Evolutionary conservation across 2,888 invertebrate species (phyloP).

Genomic region (Xestoiulus laeticollis): DNA sequence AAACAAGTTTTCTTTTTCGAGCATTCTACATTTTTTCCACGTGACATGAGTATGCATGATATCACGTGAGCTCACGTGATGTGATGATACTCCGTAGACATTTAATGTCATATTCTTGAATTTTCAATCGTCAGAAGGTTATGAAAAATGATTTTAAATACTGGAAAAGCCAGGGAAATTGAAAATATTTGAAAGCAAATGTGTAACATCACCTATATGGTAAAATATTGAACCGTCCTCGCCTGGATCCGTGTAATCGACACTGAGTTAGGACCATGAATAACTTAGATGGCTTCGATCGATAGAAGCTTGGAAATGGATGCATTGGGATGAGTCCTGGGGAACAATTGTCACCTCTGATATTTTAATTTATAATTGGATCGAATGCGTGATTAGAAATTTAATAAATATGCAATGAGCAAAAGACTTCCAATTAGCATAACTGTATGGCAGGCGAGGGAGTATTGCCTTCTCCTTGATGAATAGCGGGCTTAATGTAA

Average conservation of each 20-base stretch:
- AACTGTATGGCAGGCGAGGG: slow-evolving; percentile 39
- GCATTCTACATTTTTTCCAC: too few species aligned
- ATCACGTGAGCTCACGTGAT: too few species aligned
- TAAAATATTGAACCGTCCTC: not conserved
- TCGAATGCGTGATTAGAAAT: slow-evolving; percentile 51
- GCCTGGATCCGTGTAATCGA: slow-evolving; percentile 4
- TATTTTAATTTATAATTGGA: slow-evolving; percentile 52
- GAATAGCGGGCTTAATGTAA: slow-evolving; percentile 45
- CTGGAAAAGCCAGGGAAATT: too few species aligned
- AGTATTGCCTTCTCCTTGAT: slow-evolving; percentile 2
- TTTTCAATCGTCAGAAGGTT: too few species aligned
- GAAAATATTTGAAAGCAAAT: too few species aligned
- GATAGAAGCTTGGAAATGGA: slow-evolving; percentile 3
- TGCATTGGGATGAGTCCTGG: slow-evolving; percentile 16
- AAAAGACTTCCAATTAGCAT: slow-evolving; percentile 45
- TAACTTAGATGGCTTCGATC: not conserved
- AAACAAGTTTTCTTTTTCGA: too few species aligned
- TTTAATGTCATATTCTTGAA: too few species aligned
- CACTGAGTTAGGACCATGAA: slow-evolving; percentile 21
- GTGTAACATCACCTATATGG: not conserved
- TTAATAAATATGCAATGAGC: slow-evolving; percentile 52
- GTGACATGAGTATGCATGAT: too few species aligned
- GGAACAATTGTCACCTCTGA: slow-evolving; percentile 51
- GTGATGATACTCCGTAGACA: too few species aligned
- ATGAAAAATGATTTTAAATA: too few species aligned